Percentiles rank a stretch among this genome's conserved stretches.
phyloP scores from a whole-genome alignment of 2,797 vertebrate genomes.

The Dicrostonyx torquatus region DNA sequence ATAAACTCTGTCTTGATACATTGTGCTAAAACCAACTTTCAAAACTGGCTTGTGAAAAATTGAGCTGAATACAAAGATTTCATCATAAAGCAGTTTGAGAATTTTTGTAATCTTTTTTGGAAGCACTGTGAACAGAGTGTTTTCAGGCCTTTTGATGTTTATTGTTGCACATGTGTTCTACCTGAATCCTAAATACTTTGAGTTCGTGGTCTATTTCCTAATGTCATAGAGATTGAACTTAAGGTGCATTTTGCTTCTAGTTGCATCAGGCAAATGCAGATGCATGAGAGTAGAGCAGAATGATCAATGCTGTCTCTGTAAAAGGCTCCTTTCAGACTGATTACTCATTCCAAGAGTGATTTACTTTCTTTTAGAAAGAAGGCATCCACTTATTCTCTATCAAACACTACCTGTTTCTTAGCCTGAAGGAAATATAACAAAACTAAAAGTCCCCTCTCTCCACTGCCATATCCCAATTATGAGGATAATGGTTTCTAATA shows the following conservation, averaged over 20 bases:
- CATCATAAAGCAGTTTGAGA: neutral
- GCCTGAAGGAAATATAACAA: slow-evolving; percentile 66
- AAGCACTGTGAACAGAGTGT: neutral
- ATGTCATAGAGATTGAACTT: neutral
- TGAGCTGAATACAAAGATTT: too few species aligned
- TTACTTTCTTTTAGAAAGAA: slow-evolving; percentile 71
- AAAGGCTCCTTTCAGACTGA: slow-evolving; percentile 34
- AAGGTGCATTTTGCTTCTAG: neutral
- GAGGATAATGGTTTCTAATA: slow-evolving; percentile 64
- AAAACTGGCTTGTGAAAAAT: slow-evolving; percentile 12
- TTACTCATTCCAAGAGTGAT: slow-evolving; percentile 19
- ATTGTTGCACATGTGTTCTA: neutral
- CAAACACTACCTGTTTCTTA: slow-evolving; percentile 40
- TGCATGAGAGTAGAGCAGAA: neutral
- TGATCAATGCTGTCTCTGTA: slow-evolving; percentile 5
- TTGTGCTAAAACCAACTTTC: slow-evolving; percentile 28
- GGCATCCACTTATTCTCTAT: slow-evolving; percentile 61
- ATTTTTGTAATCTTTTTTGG: neutral
- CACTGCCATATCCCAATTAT: slow-evolving; percentile 43
- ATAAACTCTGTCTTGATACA: neutral
- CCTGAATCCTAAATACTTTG: slow-evolving; percentile 1
- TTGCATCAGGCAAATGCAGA: slow-evolving; percentile 13
- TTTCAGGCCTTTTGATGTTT: neutral
- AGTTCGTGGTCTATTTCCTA: neutral
- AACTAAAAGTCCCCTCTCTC: slow-evolving; percentile 60